Percentiles rank a stretch among this genome's conserved stretches.
Evolutionary conservation across 2,113 vertebrate species (phyloP).

Genomic region (Macroglossus sobrinus): DNA sequence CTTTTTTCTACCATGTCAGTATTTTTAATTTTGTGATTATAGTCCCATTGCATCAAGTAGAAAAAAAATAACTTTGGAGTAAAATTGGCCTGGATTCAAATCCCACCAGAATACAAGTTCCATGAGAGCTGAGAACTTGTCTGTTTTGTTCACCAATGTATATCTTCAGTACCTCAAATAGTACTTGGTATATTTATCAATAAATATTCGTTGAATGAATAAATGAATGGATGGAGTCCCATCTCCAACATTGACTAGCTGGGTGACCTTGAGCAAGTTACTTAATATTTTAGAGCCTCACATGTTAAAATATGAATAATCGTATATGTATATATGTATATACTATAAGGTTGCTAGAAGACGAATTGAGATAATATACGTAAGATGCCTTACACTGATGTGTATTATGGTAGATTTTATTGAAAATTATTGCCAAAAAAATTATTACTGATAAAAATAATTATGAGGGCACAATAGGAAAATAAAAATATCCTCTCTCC

Average conservation of each 20-base stretch:
- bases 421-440: constrained; percentile 28
- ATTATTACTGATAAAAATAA: constrained; percentile 21
- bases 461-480: background rate
- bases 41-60: background rate
- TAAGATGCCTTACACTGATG: background rate
- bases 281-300: constrained; percentile 17
- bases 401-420: background rate
- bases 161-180: background rate
- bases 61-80: constrained; percentile 46
- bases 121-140: background rate
- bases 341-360: background rate
- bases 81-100: background rate
- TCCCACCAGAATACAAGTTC: background rate
- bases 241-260: background rate
- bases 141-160: background rate
- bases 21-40: background rate
- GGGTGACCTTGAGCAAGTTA: constrained; percentile 13
- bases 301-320: constrained; percentile 20
- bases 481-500: background rate
- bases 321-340: background rate
- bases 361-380: background rate
- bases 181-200: background rate
- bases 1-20: background rate
- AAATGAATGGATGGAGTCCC: background rate
- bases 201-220: constrained; percentile 30